Conservation (phyloP, 2,888 invertebrate species). For the Listrodromus nycthemerus region DNA sequence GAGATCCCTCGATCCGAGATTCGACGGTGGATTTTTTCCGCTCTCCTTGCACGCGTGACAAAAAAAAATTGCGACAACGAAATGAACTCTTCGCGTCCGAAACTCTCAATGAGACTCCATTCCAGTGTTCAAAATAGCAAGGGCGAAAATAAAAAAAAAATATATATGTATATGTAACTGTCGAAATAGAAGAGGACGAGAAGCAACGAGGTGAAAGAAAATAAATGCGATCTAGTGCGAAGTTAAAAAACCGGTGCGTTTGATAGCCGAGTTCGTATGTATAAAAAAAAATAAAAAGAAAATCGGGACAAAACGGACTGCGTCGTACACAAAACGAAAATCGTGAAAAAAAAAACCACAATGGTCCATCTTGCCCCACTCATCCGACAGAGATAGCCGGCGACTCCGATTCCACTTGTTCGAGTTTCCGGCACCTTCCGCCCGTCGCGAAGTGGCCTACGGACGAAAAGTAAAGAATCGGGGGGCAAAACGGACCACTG, state of each 20-base stretch:
- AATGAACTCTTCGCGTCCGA: background rate
- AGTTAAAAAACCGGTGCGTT: slow-evolving; percentile 27
- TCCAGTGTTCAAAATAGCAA: background rate
- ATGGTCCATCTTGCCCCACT: background rate
- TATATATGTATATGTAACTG: background rate
- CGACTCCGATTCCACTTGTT: slow-evolving; percentile 21
- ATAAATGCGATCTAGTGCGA: slow-evolving; percentile 44
- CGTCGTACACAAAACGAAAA: too few relatives aligned
- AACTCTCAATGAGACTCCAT: background rate
- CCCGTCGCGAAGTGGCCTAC: background rate
- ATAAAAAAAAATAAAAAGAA: background rate
- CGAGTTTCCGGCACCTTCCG: slow-evolving; percentile 43
- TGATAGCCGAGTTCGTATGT: slow-evolving; percentile 32
- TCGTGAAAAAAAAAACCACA: too few relatives aligned
- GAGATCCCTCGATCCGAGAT: too few relatives aligned
- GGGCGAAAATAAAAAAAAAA: background rate
- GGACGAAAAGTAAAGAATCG: too few relatives aligned
- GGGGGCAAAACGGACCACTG: too few relatives aligned
- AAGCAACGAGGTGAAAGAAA: slow-evolving; percentile 10
- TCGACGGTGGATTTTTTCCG: too few relatives aligned
- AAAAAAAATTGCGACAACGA: too few relatives aligned
- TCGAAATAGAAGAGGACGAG: slow-evolving; percentile 8
- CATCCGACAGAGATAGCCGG: background rate
- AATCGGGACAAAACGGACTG: too few relatives aligned
- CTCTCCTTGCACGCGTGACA: too few relatives aligned